A percentile compares a stretch with the other conserved stretches of the same genome.
These are phyloP conservation scores for Crypturellus undulatus DNA, from an alignment of 2,113 vertebrate species.

Conservation along the genomic window DNA sequence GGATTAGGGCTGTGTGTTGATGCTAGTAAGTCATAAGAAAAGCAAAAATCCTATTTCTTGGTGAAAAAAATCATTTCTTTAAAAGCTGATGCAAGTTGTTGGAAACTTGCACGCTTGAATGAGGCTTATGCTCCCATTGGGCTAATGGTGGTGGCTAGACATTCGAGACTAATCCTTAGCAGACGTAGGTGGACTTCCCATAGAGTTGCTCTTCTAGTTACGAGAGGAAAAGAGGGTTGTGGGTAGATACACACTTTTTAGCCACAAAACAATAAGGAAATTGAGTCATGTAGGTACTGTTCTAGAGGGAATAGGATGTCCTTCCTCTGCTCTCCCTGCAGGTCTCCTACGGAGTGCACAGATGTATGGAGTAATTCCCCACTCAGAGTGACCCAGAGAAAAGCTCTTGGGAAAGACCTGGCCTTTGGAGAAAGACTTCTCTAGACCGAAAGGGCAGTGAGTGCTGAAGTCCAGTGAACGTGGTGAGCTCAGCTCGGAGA, in stretches of 20 bases:
- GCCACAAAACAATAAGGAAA: not conserved
- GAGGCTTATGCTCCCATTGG: not conserved
- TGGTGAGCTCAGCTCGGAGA: accelerated
- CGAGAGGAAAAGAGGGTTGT: not conserved
- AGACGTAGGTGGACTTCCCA: not conserved
- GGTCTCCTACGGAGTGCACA: not conserved
- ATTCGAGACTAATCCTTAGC: not conserved
- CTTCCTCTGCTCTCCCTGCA: not conserved
- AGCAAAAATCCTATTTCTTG: not conserved
- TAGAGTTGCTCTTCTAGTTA: not conserved
- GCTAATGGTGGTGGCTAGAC: not conserved
- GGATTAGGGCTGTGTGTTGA: not conserved
- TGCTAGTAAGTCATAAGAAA: not conserved
- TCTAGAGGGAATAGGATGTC: not conserved
- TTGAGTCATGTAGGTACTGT: not conserved
- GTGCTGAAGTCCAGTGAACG: not conserved
- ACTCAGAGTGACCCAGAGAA: not conserved
- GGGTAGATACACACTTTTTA: not conserved
- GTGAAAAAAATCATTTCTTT: not conserved
- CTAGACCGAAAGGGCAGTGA: not conserved
- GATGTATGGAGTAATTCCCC: not conserved
- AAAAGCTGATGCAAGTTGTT: not conserved
- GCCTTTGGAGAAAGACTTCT: not conserved
- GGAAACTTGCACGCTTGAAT: not conserved
- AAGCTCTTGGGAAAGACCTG: not conserved